Percentiles rank a stretch among this genome's conserved stretches.
phyloP scores from a whole-genome alignment of 2,888 invertebrate genomes.

The Lissocephala sabroskyi region DNA sequence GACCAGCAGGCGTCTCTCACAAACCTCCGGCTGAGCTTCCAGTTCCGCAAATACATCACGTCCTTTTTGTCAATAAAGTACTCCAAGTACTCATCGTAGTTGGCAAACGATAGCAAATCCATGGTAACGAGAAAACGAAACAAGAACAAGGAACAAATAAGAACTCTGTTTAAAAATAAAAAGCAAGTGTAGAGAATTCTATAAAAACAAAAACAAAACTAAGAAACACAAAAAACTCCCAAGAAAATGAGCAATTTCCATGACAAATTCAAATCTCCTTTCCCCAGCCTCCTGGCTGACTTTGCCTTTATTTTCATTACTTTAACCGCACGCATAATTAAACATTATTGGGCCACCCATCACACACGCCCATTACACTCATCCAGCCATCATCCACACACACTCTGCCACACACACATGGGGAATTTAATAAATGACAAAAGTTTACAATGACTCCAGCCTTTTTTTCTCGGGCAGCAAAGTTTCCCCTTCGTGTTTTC shows the following conservation, averaged over 20 bases:
- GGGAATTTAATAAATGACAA: slow-evolving; percentile 53
- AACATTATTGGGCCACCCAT: slow-evolving; percentile 24
- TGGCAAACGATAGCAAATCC: slow-evolving; percentile 19
- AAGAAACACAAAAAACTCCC: background rate
- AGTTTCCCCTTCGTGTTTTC: slow-evolving; percentile 55
- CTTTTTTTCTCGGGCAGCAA: slow-evolving; percentile 5
- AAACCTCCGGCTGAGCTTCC: slow-evolving; percentile 15
- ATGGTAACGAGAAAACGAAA: slow-evolving; percentile 6
- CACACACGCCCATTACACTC: no score
- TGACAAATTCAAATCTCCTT: no score
- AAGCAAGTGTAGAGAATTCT: background rate
- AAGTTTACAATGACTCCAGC: slow-evolving; percentile 39
- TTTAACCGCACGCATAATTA: slow-evolving; percentile 34
- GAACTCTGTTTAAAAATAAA: background rate
- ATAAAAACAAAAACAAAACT: slow-evolving; percentile 7
- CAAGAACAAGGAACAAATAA: background rate
- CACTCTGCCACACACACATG: slow-evolving; percentile 1
- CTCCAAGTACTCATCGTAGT: slow-evolving; percentile 35
- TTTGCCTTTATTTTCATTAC: no score
- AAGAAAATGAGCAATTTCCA: no score
- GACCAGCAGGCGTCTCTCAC: slow-evolving; percentile 18
- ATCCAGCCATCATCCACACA: no score
- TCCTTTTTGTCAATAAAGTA: slow-evolving; percentile 29
- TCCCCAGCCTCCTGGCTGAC: no score
- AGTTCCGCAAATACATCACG: slow-evolving; percentile 24